Evolutionary conservation across 30 jellyfish, hydroid and myxozoan species (phyloP).

Genomic region (Cassiopea andromeda): DNA sequence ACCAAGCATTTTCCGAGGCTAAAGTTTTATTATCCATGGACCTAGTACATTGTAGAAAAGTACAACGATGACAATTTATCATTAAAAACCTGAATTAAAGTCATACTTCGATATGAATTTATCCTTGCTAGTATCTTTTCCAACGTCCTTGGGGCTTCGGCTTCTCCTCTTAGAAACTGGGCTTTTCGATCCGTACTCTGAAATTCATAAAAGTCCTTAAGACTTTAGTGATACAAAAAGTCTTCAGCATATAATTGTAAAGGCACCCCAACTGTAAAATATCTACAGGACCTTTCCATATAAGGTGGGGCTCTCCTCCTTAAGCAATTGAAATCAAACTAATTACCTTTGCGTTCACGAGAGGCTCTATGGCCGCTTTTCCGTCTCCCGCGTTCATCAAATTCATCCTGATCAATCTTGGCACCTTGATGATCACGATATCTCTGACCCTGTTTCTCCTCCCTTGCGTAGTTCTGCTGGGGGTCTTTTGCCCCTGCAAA

Average conservation of each 20-base stretch:
- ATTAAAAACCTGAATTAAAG: too few relatives aligned
- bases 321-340: background rate
- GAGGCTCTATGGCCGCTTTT: constrained; percentile 50
- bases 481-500: constrained; percentile 40
- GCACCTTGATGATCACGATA: constrained; percentile 43
- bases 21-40: too few relatives aligned
- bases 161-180: constrained; percentile 49
- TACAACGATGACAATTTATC: too few relatives aligned
- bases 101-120: constrained; percentile 38
- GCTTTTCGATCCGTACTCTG: constrained; percentile 48
- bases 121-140: constrained; percentile 36
- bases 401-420: constrained; percentile 48
- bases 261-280: too few relatives aligned
- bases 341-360: constrained; percentile 39
- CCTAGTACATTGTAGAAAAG: too few relatives aligned
- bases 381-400: constrained; percentile 62
- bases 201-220: background rate
- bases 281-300: too few relatives aligned
- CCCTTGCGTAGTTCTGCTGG: constrained; percentile 31
- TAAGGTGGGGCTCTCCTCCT: too few relatives aligned
- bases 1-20: too few relatives aligned
- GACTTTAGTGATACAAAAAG: too few relatives aligned
- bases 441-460: constrained; percentile 58
- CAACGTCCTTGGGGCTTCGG: constrained; percentile 54
- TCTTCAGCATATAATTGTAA: too few relatives aligned